Evolutionary conservation across 2,797 vertebrate genomes (phyloP), one percentile per base, ranked within the genome.

Genomic region (Tiaroga cobitis): DNA sequence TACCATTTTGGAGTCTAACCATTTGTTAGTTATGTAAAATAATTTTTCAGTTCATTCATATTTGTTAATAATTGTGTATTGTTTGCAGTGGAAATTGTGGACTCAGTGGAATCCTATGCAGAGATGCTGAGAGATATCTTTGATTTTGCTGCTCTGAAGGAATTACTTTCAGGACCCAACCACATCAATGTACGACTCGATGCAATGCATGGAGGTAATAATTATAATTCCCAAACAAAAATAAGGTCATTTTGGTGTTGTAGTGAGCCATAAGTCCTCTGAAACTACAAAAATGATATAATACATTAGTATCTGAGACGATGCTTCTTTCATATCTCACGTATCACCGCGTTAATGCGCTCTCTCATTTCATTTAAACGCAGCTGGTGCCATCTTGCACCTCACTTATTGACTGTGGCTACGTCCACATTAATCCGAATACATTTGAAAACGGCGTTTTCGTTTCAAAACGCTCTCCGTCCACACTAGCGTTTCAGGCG

Each of bases 121-220:
- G 96, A 94, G 29, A 99, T 99, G 98, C 92, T 99, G 59, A 95
- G 97, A 90, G 96, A 90, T 65, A 99, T 99, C 93, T 99, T 99
- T 88, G 97, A 99, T 90, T 99, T 99, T 91, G 94, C 24, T 41
- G 97, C 97, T 0, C 90, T 99, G 82, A 99, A 99, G 91, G 95
- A 97, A 65, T 95, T 99, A 80, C 96, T 99, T 3, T 99, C 97
- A 0, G 97, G 97, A 89, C 91, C 96, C 15, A 96, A 94, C 86
- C 96, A 95, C 87, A 96, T 99, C 6, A 97, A 97, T 61, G 96
- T 99, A 49, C 97, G 98, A 2, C 94, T 99, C 24, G 98, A 99
- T 49, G 97, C 98, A 34, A 99, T 99, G 98, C 98, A 99, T 0
- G 98, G 98, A 97, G 98, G 98, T 99, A 94, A 0, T 81, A 34